Evolutionary conservation across 1,140 invertebrate species (phyloP).

Genomic region (Choristoneura fumiferana): DNA sequence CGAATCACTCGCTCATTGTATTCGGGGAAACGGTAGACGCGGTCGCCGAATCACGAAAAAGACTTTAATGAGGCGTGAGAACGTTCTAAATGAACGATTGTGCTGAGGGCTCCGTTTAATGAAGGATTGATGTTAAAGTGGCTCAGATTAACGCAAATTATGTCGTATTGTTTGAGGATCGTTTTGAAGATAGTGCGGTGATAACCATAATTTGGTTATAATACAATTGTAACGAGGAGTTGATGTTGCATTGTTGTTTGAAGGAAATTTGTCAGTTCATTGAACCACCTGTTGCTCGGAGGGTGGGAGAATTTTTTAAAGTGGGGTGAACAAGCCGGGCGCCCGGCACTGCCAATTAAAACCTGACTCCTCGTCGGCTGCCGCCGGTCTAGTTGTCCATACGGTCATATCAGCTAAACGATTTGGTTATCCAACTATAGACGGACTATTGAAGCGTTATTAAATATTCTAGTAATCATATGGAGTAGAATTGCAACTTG

Average conservation of each 20-base stretch:
- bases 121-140: slow-evolving; percentile 68
- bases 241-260: slow-evolving; percentile 27
- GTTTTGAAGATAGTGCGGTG: neutral
- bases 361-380: slow-evolving; percentile 37
- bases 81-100: slow-evolving; percentile 74
- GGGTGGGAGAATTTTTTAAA: slow-evolving; percentile 62
- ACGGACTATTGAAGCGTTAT: no score
- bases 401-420: no score
- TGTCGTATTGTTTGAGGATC: slow-evolving; percentile 22
- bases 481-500: no score
- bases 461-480: no score
- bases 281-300: slow-evolving; percentile 58
- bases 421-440: no score
- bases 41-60: slow-evolving; percentile 73
- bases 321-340: slow-evolving; percentile 29
- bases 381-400: no score
- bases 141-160: slow-evolving; percentile 46
- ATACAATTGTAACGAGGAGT: slow-evolving; percentile 2
- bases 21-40: slow-evolving; percentile 75
- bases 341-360: slow-evolving; percentile 53
- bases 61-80: slow-evolving; percentile 77
- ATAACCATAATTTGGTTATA: slow-evolving; percentile 4
- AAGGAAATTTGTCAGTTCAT: slow-evolving; percentile 40
- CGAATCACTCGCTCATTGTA: slow-evolving; percentile 77
- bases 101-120: slow-evolving; percentile 60